Base-by-base conservation (phyloP, 2,113 vertebrate species). In the Axis porcinus region DNA sequence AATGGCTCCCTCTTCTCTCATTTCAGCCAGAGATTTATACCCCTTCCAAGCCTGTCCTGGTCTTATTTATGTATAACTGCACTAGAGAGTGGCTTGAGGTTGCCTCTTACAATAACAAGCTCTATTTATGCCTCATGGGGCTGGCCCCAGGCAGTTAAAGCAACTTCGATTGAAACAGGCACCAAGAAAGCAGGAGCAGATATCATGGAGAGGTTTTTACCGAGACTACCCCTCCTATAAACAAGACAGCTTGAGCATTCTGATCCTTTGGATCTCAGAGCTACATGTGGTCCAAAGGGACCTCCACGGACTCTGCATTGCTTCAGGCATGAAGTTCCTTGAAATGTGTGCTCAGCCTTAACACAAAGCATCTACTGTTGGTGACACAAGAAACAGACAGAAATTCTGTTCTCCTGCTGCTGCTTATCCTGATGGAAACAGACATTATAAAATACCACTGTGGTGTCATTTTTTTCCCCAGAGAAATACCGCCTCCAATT, bases 1-100 rank as follows among this genome's bases (percentile, higher is more conserved):
- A 95, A 97, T 81, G 96, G 93, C 94, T 97, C 97, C 97, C 98
- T 96, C 95, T 97, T 93, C 97, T 97, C 98, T 97, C 97, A 95
- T 97, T 98, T 94, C 95, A 94, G 93, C 88, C 78, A 54, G 82
- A 97, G 96, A 98, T 97, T 97, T 97, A 98, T 89, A 97, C 93
- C 93, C 96, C n/a, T 96, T 95, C 94, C 86, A 87, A 97, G 76
- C n/a, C 60, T 23, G 85, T 25, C 76, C 40, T 3, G 40, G 43
- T 57, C 95, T 98, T 94, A 95, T 95, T 97, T 97, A 89, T 86
- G 60, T 58, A 74, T 64, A 58, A 95, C 94, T 52, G 60, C 45
- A 27, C 76, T 54, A 40, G 45, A 96, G 91, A 97, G 67, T 33
- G 86, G 67, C 91, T 93, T 94, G 93, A 88, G 82, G 94, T 89